Evolutionary conservation across 2,113 vertebrate genomes (phyloP).

Genomic region (Crocuta crocuta): DNA sequence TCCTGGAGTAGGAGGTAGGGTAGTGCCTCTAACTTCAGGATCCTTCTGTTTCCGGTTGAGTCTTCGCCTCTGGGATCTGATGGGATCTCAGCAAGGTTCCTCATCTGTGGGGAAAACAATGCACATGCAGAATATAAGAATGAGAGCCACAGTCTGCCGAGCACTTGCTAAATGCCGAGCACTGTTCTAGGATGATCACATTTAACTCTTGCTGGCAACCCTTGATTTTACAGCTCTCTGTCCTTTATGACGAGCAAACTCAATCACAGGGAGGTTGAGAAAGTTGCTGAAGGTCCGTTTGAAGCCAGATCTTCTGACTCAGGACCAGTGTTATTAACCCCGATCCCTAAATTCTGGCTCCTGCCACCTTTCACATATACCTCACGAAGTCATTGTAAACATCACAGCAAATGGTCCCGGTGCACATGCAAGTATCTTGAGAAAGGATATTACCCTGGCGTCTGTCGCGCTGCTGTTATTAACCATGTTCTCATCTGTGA

Average conservation of each 20-base stretch:
- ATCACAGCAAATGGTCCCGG: rapidly evolving
- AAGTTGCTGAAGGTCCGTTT: background rate
- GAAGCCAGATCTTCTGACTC: background rate
- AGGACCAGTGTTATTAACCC: background rate
- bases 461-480: rapidly evolving
- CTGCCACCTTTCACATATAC: rapidly evolving
- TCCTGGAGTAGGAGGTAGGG: background rate
- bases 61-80: background rate
- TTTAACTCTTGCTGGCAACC: background rate
- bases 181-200: rapidly evolving
- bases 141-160: background rate
- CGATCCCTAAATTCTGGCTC: background rate
- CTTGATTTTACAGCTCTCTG: background rate
- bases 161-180: background rate
- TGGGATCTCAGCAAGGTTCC: background rate
- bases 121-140: rapidly evolving
- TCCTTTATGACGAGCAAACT: background rate
- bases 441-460: rapidly evolving
- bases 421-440: background rate
- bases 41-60: background rate
- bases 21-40: background rate
- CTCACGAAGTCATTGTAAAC: rapidly evolving
- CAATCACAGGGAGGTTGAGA: background rate
- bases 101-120: background rate
- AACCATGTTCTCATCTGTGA: background rate